Base-by-base conservation (phyloP, 2,888 invertebrate species). In the Scrobipalpa atriplicella region DNA sequence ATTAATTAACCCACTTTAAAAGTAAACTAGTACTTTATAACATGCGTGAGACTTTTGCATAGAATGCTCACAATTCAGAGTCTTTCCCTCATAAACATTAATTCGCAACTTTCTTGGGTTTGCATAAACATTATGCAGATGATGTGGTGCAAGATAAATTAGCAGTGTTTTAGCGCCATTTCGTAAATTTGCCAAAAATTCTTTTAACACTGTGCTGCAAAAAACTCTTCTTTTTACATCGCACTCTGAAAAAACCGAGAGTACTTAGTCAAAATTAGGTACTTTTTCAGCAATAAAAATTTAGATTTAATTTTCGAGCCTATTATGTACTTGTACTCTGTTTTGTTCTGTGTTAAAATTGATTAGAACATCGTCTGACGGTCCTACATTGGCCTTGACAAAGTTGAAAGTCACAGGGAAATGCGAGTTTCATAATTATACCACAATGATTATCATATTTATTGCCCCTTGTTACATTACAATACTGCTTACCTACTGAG, bases 21-120 rank as follows among this genome's bases (percentile, higher is more conserved):
- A 16, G 47, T 36, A 61, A 51, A 51, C 18, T 39, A 58, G 8
- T 61, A 29, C 36, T 16, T 19, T 21, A 39, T 19, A 18, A 54
- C 58, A 56, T 54, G 67, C 67, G 67, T 67, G 67, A 13, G 67
- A 64, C 47, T 64, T 66, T 67, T 41, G 67, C 64, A 64, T 60
- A 67, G 51, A 67, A 64, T 54, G 16, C n/a, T 38, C 43, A 65
- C 38, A 66, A 61, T 61, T 16, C 39, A 58, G 10, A 54, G 36
- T 62, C 18, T 62, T 62, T 61, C 52, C 60, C 51, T 63, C 63
- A 63, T 38, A 63, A 52, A 52, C 38, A 52, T 52, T 52, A 63
- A 63, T 63, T 62, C 11, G 29, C 29, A 43, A 47, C 62, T 62
- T 62, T 43, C 62, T 41, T 62, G 5, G 21, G 13, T 62, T 39